Evolutionary conservation across 2,113 vertebrate species (phyloP).

Genomic region (Pelecanus crispus): DNA sequence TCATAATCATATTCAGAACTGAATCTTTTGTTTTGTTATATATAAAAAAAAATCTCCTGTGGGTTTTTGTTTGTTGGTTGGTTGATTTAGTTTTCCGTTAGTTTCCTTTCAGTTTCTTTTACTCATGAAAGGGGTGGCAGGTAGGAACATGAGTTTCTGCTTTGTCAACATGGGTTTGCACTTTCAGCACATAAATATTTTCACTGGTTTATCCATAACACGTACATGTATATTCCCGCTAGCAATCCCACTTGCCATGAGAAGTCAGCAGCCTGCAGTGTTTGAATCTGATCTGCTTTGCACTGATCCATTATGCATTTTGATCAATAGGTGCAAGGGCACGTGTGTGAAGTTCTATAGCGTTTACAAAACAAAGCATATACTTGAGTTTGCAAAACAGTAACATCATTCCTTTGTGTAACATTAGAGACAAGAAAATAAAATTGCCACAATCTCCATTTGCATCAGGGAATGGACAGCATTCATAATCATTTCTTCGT

Average conservation of each 20-base stretch:
- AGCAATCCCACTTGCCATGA: neutral
- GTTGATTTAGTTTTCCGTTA: neutral
- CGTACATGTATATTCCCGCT: neutral
- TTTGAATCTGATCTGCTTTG: neutral
- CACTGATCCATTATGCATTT: rapidly evolving
- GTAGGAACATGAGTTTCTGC: neutral
- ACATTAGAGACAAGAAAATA: neutral
- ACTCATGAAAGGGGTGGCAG: neutral
- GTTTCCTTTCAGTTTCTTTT: neutral
- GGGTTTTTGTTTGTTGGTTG: neutral
- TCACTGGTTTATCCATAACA: neutral
- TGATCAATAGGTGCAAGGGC: neutral
- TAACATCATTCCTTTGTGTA: neutral
- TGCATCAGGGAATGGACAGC: neutral
- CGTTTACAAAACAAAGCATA: neutral
- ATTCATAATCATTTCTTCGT: neutral
- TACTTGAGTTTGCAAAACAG: neutral
- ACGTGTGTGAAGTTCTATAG: rapidly evolving
- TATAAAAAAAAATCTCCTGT: neutral
- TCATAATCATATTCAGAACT: neutral
- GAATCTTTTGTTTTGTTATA: neutral
- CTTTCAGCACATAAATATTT: neutral
- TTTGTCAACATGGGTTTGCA: neutral
- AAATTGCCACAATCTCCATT: neutral
- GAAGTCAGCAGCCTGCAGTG: neutral